Percentiles rank a stretch among this genome's conserved stretches.
These are phyloP conservation scores for Drosophila hamatofila DNA, from an alignment of 2,888 invertebrate species.

Conservation along the genomic window DNA sequence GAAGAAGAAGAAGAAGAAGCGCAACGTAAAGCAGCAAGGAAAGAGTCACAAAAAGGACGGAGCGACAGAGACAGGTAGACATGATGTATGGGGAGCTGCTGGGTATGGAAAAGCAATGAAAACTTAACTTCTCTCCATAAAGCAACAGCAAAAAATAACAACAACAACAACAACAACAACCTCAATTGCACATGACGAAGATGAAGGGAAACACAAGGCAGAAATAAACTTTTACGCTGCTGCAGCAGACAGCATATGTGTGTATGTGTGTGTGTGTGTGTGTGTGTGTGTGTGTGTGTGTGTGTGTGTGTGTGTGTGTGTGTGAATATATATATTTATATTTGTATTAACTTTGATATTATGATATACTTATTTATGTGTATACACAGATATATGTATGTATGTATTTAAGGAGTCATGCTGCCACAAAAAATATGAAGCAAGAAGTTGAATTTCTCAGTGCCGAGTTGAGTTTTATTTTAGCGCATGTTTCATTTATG, in stretches of 20 bases:
- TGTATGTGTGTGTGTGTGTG: background rate
- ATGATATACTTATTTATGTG: conserved; percentile 11
- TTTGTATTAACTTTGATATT: conserved; percentile 12
- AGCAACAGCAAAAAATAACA: conserved; percentile 20
- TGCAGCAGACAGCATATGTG: background rate
- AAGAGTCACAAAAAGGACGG: background rate
- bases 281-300: background rate
- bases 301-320: background rate
- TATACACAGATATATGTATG: background rate
- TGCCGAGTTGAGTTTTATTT: too few species aligned
- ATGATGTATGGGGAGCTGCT: background rate
- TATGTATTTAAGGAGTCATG: background rate
- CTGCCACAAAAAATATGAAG: too few species aligned
- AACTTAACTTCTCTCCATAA: conserved; percentile 38
- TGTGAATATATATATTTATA: background rate
- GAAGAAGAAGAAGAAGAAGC: background rate
- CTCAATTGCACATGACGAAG: conserved; percentile 39
- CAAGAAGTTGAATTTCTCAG: too few species aligned
- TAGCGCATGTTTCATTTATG: too few species aligned
- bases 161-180: conserved; percentile 32
- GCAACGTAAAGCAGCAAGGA: conserved; percentile 24
- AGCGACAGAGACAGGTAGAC: conserved; percentile 10
- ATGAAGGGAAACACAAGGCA: conserved; percentile 25
- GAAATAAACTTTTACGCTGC: conserved; percentile 30
- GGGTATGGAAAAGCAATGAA: conserved; percentile 22